phyloP scores from a whole-genome alignment of 2,888 invertebrate genomes.

The Tenthredo notha region DNA sequence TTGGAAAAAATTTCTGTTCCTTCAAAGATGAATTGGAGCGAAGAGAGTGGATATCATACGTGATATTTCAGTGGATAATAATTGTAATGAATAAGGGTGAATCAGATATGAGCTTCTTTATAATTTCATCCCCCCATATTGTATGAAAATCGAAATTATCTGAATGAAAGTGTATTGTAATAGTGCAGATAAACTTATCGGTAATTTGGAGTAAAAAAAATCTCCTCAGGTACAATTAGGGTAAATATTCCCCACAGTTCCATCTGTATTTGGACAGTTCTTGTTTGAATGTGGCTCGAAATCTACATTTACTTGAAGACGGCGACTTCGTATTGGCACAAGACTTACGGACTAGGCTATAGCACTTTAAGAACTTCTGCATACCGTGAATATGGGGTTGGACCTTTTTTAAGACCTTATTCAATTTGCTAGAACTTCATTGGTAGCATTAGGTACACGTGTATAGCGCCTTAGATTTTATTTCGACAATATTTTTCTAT shows the following conservation, averaged over 20 bases:
- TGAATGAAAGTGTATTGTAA: no score
- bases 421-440: conserved; percentile 40
- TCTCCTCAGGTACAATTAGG: conserved; percentile 41
- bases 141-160: neutral
- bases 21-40: neutral
- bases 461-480: neutral
- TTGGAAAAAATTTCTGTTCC: neutral
- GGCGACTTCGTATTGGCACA: conserved; percentile 68
- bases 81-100: neutral
- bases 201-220: conserved; percentile 8
- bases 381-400: conserved; percentile 66
- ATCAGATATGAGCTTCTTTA: neutral
- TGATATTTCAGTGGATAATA: neutral
- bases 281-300: conserved; percentile 76
- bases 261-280: conserved; percentile 77
- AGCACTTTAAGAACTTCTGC: conserved; percentile 72
- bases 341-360: conserved; percentile 67
- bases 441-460: conserved; percentile 7
- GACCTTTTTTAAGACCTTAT: conserved; percentile 56
- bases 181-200: neutral
- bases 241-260: conserved; percentile 72
- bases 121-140: neutral
- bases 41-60: conserved; percentile 7
- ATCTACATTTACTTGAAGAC: conserved; percentile 77
- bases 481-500: neutral